phyloP scores from a whole-genome alignment of 2,113 vertebrate genomes.

The Callithrix jacchus region DNA sequence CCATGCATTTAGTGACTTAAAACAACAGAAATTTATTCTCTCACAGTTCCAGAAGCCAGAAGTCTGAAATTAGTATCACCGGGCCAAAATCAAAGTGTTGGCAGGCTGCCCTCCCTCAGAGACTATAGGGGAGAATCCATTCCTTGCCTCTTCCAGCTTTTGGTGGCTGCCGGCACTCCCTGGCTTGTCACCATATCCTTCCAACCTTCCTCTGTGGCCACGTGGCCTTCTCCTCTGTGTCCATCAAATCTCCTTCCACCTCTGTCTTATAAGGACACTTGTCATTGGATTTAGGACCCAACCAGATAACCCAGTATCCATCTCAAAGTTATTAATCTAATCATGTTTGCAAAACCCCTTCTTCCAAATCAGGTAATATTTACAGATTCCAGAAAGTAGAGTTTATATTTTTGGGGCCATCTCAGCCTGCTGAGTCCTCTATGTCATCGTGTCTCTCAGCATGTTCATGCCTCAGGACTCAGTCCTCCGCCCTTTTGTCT shows the following conservation, averaged over 20 bases:
- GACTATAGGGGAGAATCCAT: not conserved
- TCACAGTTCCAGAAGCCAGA: not conserved
- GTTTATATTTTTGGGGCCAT: not conserved
- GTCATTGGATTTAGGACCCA: not conserved
- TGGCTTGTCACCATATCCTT: not conserved
- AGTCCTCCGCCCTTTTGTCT: not conserved
- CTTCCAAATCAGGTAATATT: not conserved
- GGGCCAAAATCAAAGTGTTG: not conserved
- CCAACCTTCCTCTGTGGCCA: not conserved
- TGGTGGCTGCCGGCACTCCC: not conserved
- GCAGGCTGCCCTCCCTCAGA: not conserved
- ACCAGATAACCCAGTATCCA: not conserved
- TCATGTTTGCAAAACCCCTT: not conserved
- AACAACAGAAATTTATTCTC: not conserved
- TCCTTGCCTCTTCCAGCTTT: not conserved
- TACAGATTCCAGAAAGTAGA: not conserved
- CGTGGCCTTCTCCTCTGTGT: not conserved
- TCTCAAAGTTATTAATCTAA: not conserved
- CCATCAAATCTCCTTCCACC: not conserved
- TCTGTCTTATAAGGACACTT: not conserved
- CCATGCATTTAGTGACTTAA: not conserved
- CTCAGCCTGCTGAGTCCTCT: not conserved
- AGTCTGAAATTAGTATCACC: not conserved
- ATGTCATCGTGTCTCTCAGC: not conserved
- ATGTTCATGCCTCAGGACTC: not conserved